Evolutionary conservation across 2,888 invertebrate genomes (phyloP).

Genomic region (Apeira syringaria): DNA sequence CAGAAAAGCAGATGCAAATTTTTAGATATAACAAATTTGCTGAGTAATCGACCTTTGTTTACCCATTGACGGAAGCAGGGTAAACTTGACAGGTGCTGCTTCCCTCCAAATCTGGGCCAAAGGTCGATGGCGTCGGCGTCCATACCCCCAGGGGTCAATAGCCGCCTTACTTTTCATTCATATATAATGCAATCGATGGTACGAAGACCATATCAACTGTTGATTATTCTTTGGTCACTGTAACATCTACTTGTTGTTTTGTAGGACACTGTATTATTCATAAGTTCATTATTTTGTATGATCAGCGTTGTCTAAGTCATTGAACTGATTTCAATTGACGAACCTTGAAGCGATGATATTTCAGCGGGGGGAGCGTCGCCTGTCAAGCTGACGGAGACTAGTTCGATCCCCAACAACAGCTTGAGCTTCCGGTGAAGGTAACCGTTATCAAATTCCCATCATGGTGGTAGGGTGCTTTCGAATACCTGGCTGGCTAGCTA

Average conservation of each 20-base stretch:
- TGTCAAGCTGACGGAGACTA: too few species aligned
- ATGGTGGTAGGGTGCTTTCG: too few species aligned
- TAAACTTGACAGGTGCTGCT: slow-evolving; percentile 55
- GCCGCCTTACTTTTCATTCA: slow-evolving; percentile 39
- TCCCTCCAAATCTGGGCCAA: slow-evolving; percentile 55
- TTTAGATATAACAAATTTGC: slow-evolving; percentile 14
- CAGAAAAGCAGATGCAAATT: too few species aligned
- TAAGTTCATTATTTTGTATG: not conserved
- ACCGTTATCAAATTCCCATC: too few species aligned
- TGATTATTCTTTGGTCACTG: not conserved
- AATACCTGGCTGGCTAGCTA: too few species aligned
- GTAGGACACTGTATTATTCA: not conserved
- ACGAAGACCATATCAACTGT: slow-evolving; percentile 24
- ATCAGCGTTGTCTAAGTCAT: too few species aligned
- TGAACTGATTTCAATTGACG: too few species aligned
- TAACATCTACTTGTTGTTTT: not conserved
- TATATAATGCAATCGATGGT: slow-evolving; percentile 39
- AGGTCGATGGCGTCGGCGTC: slow-evolving; percentile 54
- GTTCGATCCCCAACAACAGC: too few species aligned
- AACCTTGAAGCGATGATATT: too few species aligned
- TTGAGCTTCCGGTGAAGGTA: too few species aligned
- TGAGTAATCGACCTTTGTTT: slow-evolving; percentile 46
- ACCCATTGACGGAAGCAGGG: slow-evolving; percentile 47
- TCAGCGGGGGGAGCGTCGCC: too few species aligned
- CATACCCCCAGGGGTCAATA: slow-evolving; percentile 34